phyloP scores from a whole-genome alignment of 2,797 vertebrate genomes.

The Fistularia tabacaria region DNA sequence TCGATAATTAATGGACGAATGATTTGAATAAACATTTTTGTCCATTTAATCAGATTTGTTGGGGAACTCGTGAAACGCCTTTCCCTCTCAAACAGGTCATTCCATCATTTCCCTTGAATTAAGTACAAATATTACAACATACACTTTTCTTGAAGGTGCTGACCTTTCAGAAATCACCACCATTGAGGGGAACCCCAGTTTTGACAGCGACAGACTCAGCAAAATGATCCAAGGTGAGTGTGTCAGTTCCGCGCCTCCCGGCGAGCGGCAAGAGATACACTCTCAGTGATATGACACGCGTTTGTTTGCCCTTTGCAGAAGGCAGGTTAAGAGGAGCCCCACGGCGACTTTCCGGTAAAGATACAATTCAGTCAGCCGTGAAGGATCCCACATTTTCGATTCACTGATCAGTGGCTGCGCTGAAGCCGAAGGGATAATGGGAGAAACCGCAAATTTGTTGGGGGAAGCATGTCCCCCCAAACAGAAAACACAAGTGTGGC shows the following conservation, averaged over 20 bases:
- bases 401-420: no score
- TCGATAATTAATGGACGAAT: not conserved
- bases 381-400: not conserved
- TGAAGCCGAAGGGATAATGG: no score
- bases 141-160: conserved; percentile 32
- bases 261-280: not conserved
- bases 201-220: conserved; percentile 72
- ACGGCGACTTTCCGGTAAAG: conserved; percentile 61
- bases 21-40: not conserved
- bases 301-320: conserved; percentile 49
- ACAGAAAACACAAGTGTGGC: not conserved
- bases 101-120: not conserved
- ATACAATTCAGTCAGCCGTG: not conserved
- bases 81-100: not conserved
- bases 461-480: not conserved
- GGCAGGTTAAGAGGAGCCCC: conserved; percentile 36
- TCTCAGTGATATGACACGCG: conserved; percentile 18
- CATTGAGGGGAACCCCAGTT: conserved; percentile 63
- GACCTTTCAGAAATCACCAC: conserved; percentile 31
- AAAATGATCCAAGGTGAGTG: conserved; percentile 80
- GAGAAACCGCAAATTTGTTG: no score
- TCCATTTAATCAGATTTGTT: no score
- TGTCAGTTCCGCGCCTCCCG: no score
- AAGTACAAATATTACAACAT: not conserved
- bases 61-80: not conserved